Percentiles rank a stretch among this genome's conserved stretches.
Evolutionary conservation across 2,113 vertebrate species (phyloP).

Genomic region (Amphilophus citrinellus): DNA sequence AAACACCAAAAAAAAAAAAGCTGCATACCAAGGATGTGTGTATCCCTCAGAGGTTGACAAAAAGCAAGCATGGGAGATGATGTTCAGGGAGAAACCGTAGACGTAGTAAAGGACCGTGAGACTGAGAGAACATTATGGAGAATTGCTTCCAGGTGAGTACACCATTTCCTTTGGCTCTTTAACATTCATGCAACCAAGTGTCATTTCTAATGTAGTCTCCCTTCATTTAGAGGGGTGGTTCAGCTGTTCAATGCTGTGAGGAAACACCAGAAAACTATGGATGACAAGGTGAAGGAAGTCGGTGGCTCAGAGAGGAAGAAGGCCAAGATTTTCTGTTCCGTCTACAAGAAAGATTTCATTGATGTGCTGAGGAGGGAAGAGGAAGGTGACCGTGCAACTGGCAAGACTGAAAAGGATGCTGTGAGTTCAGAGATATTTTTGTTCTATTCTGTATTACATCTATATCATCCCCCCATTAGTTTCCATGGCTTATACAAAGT

Average conservation of each 20-base stretch:
- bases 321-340: slow-evolving; percentile 87
- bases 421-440: slow-evolving; percentile 68
- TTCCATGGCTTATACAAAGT: too few relatives aligned
- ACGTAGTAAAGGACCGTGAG: slow-evolving; percentile 89
- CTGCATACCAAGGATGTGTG: not conserved
- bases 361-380: slow-evolving; percentile 85
- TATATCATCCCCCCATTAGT: too few relatives aligned
- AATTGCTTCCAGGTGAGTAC: slow-evolving; percentile 87
- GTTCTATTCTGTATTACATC: too few relatives aligned
- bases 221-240: slow-evolving; percentile 88
- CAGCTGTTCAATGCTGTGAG: slow-evolving; percentile 95
- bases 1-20: too few relatives aligned
- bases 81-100: slow-evolving; percentile 91
- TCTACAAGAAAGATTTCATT: slow-evolving; percentile 96
- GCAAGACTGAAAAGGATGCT: slow-evolving; percentile 49
- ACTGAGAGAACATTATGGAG: slow-evolving; percentile 89
- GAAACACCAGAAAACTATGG: slow-evolving; percentile 88
- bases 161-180: not conserved
- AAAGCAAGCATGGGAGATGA: slow-evolving; percentile 92
- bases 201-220: not conserved
- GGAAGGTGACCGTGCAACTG: slow-evolving; percentile 26
- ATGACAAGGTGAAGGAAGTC: slow-evolving; percentile 86
- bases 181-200: not conserved
- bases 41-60: slow-evolving; percentile 85
- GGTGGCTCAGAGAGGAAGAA: slow-evolving; percentile 89